Conservation (phyloP, 2,888 invertebrate species). For the Pachliopta kotzebuea region DNA sequence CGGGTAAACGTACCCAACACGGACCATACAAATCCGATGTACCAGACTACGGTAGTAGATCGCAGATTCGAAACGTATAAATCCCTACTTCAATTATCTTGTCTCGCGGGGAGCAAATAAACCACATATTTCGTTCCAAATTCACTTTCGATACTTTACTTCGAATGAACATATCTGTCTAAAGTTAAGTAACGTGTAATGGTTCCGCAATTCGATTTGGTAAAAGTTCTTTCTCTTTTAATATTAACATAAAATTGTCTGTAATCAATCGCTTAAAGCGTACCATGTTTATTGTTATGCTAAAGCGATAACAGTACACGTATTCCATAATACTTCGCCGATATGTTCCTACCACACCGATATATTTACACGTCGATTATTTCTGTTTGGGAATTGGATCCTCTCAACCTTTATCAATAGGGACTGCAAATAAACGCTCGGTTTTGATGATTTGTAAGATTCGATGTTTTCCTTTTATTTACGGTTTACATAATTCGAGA, state of each 20-base stretch:
- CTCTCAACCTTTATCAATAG: constrained; percentile 49
- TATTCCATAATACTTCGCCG: constrained; percentile 24
- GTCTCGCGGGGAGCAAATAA: constrained; percentile 65
- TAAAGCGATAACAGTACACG: constrained; percentile 29
- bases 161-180: constrained; percentile 43
- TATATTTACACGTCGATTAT: constrained; percentile 42
- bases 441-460: constrained; percentile 50
- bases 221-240: constrained; percentile 27
- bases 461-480: constrained; percentile 58
- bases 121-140: constrained; percentile 63
- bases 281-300: constrained; percentile 33
- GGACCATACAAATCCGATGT: constrained; percentile 38
- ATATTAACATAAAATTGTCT: constrained; percentile 27
- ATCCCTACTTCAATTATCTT: constrained; percentile 74
- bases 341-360: constrained; percentile 28
- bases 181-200: constrained; percentile 45
- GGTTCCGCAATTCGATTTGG: constrained; percentile 31
- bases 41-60: constrained; percentile 46
- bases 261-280: constrained; percentile 25
- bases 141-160: constrained; percentile 59
- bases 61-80: constrained; percentile 67
- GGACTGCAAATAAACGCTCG: constrained; percentile 46
- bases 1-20: constrained; percentile 37
- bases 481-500: constrained; percentile 50
- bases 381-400: constrained; percentile 42